phyloP scores from a whole-genome alignment of 2,113 vertebrate species.

The Myodes glareolus region DNA sequence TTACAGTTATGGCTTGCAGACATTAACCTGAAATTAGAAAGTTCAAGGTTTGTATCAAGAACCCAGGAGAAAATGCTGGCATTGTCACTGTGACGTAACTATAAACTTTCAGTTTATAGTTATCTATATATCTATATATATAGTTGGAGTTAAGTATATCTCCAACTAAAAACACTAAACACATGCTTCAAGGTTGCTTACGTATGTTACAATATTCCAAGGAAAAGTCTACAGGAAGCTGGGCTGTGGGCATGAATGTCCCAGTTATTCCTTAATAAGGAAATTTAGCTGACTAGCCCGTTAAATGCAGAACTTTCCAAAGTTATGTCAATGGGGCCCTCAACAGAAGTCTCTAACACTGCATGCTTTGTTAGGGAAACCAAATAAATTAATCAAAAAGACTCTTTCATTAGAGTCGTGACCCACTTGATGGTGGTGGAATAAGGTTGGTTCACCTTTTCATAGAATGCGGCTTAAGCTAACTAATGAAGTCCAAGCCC shows the following conservation, averaged over 20 bases:
- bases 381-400: conserved; percentile 59
- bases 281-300: conserved; percentile 32
- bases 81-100: not conserved
- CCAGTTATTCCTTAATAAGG: conserved; percentile 29
- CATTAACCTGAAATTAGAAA: conserved; percentile 40
- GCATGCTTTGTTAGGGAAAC: conserved; percentile 53
- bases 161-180: not conserved
- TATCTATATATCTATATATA: too few relatives aligned
- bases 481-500: not conserved
- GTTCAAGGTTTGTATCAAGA: conserved; percentile 3
- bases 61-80: not conserved
- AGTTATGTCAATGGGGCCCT: not conserved
- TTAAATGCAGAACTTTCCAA: conserved; percentile 33
- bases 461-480: not conserved
- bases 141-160: too few relatives aligned
- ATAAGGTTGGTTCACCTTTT: not conserved
- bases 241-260: not conserved
- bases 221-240: not conserved
- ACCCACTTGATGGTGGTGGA: not conserved
- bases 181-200: not conserved
- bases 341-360: not conserved
- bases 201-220: conserved; percentile 21
- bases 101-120: conserved; percentile 1
- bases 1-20: not conserved
- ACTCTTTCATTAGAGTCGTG: not conserved